Percentiles rank a stretch among this genome's conserved stretches.
Conservation (phyloP, 1,140 invertebrate species). For the Dryas iulia region DNA sequence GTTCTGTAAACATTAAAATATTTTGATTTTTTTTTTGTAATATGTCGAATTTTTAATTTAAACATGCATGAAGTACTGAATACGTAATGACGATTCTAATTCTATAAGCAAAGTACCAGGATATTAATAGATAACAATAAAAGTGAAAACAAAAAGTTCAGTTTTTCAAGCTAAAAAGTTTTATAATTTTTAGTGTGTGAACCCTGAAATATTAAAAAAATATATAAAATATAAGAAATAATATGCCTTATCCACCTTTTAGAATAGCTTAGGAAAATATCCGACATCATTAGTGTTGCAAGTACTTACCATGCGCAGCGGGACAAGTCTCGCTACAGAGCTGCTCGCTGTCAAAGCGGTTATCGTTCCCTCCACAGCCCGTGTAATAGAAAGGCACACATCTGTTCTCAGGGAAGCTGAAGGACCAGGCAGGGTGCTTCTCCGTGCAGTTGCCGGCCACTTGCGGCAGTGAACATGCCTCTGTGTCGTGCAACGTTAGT, state of each 20-base stretch:
- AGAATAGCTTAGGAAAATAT: not conserved
- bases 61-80: too few species aligned
- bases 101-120: too few species aligned
- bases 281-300: not conserved
- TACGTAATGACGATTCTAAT: too few species aligned
- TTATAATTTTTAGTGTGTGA: not conserved
- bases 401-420: conserved; percentile 90
- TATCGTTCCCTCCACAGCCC: conserved; percentile 94
- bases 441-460: conserved; percentile 90
- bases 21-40: too few species aligned
- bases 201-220: not conserved
- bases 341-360: conserved; percentile 89
- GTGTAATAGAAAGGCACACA: conserved; percentile 98
- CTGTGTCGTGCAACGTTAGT: conserved; percentile 71
- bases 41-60: too few species aligned
- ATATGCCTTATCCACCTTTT: too few species aligned
- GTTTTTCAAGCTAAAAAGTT: too few species aligned
- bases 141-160: too few species aligned
- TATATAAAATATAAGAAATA: not conserved
- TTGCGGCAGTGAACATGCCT: conserved; percentile 90
- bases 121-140: too few species aligned
- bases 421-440: conserved; percentile 91
- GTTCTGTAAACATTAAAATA: conserved; percentile 73
- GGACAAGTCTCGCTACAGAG: conserved; percentile 92
- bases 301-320: conserved; percentile 85